A percentile compares a stretch with the other conserved stretches of the same genome.
phyloP scores from a whole-genome alignment of 2,797 vertebrate species.

The Enoplosus armatus region DNA sequence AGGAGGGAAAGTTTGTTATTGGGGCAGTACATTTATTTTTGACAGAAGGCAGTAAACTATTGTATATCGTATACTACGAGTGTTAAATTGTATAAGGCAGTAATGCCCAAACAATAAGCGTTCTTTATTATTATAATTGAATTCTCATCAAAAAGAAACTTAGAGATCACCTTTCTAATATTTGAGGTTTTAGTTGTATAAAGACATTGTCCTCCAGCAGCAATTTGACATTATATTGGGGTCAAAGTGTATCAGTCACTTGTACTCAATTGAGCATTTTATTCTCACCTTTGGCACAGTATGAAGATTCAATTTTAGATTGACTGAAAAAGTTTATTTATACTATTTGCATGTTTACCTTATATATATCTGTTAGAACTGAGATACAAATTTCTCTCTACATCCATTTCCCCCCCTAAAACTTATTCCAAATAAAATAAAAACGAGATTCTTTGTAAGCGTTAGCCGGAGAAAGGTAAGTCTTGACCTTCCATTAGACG shows the following conservation, averaged over 20 bases:
- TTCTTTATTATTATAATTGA: background rate
- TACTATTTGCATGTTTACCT: conserved; percentile 97
- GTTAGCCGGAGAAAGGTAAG: conserved; percentile 99
- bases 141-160: background rate
- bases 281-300: conserved; percentile 90
- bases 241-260: conserved; percentile 18
- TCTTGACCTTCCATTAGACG: conserved; percentile 95
- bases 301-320: conserved; percentile 96
- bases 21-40: conserved; percentile 27
- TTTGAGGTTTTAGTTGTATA: background rate
- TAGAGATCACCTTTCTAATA: background rate
- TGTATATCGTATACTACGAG: too few species aligned
- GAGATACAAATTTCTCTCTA: conserved; percentile 93
- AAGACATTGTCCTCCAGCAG: conserved; percentile 22
- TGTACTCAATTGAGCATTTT: conserved; percentile 16
- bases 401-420: conserved; percentile 92
- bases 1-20: conserved; percentile 58
- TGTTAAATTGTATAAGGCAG: background rate
- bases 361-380: conserved; percentile 90
- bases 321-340: conserved; percentile 90
- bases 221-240: conserved; percentile 3
- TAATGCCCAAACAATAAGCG: background rate
- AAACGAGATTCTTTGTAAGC: conserved; percentile 93
- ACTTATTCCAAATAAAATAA: conserved; percentile 89
- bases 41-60: background rate